phyloP scores from a whole-genome alignment of 2,113 vertebrate genomes.

The Chrysemys picta region DNA sequence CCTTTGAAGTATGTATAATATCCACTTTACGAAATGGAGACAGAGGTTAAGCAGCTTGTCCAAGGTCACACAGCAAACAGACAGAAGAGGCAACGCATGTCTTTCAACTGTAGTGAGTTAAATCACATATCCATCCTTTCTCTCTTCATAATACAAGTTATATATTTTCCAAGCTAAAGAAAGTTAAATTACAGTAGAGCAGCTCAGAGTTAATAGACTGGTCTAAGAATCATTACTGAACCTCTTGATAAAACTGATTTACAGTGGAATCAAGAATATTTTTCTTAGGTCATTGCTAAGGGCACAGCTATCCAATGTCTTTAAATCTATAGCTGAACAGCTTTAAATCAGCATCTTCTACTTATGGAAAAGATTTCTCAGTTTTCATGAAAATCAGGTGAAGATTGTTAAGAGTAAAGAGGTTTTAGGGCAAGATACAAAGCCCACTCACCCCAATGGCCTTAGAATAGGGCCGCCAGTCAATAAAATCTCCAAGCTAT shows the following conservation, averaged over 20 bases:
- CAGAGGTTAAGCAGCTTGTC: background rate
- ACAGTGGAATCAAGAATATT: background rate
- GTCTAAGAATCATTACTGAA: slow-evolving; percentile 35
- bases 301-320: background rate
- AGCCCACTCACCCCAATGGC: background rate
- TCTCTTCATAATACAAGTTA: background rate
- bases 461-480: background rate
- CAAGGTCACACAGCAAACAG: background rate
- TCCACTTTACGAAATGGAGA: background rate
- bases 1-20: background rate
- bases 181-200: background rate
- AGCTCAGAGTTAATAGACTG: background rate
- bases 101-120: background rate
- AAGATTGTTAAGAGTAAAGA: background rate
- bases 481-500: background rate
- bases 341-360: background rate
- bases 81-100: background rate
- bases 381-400: background rate
- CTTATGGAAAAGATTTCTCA: background rate
- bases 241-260: slow-evolving; percentile 16
- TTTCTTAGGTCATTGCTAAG: background rate
- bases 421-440: background rate
- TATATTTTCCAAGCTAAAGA: background rate
- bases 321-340: background rate
- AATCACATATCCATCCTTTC: background rate